These are phyloP conservation scores for human DNA, from an alignment of 2,113 vertebrate species.

Conservation along the genomic window GRCh38 chr5:90612001-90612500, in stretches of 20 bases:
- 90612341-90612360: slow-evolving; percentile 9
- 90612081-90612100: slow-evolving; percentile 53
- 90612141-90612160: slow-evolving; percentile 47
- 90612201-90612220: slow-evolving; percentile 41
- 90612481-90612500: neutral
- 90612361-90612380: neutral
- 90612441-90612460: neutral
- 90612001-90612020: slow-evolving; percentile 45
- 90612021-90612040: slow-evolving; percentile 56
- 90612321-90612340: neutral
- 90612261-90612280: neutral
- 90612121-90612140: slow-evolving; percentile 35
- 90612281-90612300: slow-evolving; percentile 8
- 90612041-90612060: slow-evolving; percentile 20
- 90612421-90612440: neutral
- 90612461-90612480: neutral
- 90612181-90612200: slow-evolving; percentile 22
- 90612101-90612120: slow-evolving; percentile 57
- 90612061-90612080: slow-evolving; percentile 54
- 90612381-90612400: neutral
- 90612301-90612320: neutral
- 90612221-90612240: slow-evolving; percentile 52
- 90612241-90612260: neutral
- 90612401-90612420: neutral
- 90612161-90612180: slow-evolving; percentile 43